Evolutionary conservation across 2,113 vertebrate genomes (phyloP), one percentile per base, ranked within the genome.

Genomic region (Ophthalmolycus amberensis): DNA sequence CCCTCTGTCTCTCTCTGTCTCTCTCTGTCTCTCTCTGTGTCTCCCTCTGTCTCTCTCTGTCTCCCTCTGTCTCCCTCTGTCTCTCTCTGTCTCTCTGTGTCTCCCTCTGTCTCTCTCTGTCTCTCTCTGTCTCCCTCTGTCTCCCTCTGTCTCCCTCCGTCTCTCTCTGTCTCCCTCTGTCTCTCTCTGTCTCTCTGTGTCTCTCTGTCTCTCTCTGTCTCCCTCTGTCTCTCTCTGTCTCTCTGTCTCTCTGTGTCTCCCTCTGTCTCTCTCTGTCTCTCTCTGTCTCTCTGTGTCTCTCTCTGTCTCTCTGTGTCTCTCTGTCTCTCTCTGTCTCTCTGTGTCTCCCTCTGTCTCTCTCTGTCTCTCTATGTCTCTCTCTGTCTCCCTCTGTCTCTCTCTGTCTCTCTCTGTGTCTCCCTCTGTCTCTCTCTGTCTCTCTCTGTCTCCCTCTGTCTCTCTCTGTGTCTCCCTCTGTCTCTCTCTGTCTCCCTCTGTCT

Each of bases 391-490:
- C 1, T 22, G 79, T 88, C 67, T 75, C 52, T 77, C 52, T 78
- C 73, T 69, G 18, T 82, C 79, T 74, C 58, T 2, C 27, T 29
- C 25, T 88, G 79, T 88, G 18, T 82, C 79, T 74, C 58, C 25
- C 27, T 29, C 27, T 1, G 2, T 29, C 27, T 29, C 27, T 2
- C 27, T 29, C 27, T 1, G 79, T 87, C 67, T 75, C 52, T 77
- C 52, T 78, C 73, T 69, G 18, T 82, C 79, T 74, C 58, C 1
- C 27, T 29, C 1, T 22, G 77, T 88, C 67, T 75, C 52, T 75
- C 52, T 78, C 73, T 69, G 18, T 82, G n/a, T n/a, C 79, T 74
- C 58, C 2, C 27, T 29, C 22, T 88, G 79, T 88, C 67, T 75
- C 52, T 77, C 52, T 78, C 71, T 71, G 18, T 82, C 79, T 74